Conservation (phyloP, 2,888 invertebrate species). For the Orthosia gracilis region DNA sequence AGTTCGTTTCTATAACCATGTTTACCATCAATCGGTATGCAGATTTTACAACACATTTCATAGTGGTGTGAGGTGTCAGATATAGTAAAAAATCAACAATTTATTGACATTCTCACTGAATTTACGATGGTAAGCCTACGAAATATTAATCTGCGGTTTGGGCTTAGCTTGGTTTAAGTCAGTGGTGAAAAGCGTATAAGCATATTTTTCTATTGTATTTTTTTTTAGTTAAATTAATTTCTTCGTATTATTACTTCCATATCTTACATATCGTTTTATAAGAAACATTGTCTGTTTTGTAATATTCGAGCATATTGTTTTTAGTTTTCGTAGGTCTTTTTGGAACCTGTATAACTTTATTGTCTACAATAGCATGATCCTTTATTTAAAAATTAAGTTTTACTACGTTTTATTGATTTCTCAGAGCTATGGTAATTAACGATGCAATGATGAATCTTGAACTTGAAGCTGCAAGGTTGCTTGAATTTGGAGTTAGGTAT, state of each 20-base stretch:
- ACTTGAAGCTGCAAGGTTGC: too few species aligned
- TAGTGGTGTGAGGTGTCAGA: constrained; percentile 50
- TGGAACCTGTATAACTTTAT: background rate
- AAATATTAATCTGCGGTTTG: constrained; percentile 49
- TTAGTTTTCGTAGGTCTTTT: background rate
- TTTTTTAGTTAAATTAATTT: constrained; percentile 6
- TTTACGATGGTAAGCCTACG: constrained; percentile 48
- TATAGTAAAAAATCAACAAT: constrained; percentile 51
- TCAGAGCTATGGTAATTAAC: background rate
- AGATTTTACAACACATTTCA: constrained; percentile 50
- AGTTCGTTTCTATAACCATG: background rate
- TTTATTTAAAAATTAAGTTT: background rate
- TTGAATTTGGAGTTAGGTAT: background rate
- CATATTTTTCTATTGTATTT: background rate
- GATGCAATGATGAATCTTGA: too few species aligned
- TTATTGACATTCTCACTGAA: constrained; percentile 47
- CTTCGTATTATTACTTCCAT: background rate
- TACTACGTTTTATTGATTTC: background rate
- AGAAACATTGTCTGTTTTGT: background rate
- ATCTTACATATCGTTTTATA: background rate
- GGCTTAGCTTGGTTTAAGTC: constrained; percentile 15
- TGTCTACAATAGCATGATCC: background rate
- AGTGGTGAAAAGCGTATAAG: constrained; percentile 18
- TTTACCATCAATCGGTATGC: constrained; percentile 32
- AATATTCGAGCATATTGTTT: background rate